Conservation (phyloP, 2,113 vertebrate species). For the Stercorarius parasiticus region DNA sequence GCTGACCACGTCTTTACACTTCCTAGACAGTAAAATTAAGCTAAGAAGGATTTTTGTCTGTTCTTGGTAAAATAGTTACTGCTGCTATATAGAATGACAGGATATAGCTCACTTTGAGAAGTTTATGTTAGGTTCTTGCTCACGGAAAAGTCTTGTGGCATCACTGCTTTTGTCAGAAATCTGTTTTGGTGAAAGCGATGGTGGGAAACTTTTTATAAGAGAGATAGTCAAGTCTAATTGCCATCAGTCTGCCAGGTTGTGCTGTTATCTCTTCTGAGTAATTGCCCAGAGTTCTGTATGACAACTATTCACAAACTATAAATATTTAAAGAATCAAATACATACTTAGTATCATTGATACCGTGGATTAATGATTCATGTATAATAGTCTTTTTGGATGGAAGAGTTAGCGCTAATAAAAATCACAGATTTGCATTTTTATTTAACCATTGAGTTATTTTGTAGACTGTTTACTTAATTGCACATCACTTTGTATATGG, state of each 20-base stretch:
- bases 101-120: background rate
- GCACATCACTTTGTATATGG: background rate
- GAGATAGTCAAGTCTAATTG: background rate
- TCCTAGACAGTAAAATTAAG: background rate
- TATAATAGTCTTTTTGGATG: background rate
- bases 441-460: background rate
- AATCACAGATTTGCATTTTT: background rate
- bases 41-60: background rate
- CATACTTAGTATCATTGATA: background rate
- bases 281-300: background rate
- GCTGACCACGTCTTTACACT: background rate
- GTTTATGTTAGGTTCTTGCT: background rate
- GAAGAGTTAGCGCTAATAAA: background rate
- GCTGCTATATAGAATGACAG: background rate
- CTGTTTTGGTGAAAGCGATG: background rate
- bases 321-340: background rate
- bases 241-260: background rate
- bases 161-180: background rate
- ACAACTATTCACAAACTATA: background rate
- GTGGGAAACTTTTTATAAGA: background rate
- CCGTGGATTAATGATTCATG: rapidly evolving
- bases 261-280: background rate
- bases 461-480: background rate
- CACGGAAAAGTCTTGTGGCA: background rate
- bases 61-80: background rate